phyloP scores from a whole-genome alignment of 2,113 vertebrate genomes.

The Gila orcuttii region DNA sequence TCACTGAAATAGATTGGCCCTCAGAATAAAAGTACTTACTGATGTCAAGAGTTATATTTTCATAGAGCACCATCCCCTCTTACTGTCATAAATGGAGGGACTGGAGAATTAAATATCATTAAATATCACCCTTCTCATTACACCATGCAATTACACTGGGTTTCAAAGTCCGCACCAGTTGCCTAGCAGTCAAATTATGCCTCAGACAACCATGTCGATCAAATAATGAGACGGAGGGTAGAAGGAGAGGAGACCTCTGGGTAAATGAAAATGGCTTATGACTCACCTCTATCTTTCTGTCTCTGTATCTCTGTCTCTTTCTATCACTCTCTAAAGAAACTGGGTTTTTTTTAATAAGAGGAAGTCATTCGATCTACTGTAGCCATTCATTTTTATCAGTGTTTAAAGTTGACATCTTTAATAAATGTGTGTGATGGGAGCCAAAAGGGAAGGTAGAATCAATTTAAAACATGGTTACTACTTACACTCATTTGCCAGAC shows the following conservation, averaged over 20 bases:
- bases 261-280: constrained; percentile 45
- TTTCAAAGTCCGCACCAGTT: constrained; percentile 38
- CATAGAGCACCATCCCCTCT: constrained; percentile 38
- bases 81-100: constrained; percentile 42
- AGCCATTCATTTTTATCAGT: constrained; percentile 30
- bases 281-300: constrained; percentile 28
- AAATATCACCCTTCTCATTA: constrained; percentile 57
- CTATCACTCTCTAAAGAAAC: constrained; percentile 23
- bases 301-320: constrained; percentile 21
- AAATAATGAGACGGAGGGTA: constrained; percentile 24
- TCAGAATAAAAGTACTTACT: constrained; percentile 29
- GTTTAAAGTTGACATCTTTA: constrained; percentile 36
- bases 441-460: constrained; percentile 31
- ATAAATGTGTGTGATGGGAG: constrained; percentile 43
- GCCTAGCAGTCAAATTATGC: constrained; percentile 31
- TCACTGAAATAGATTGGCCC: constrained; percentile 18
- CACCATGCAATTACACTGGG: constrained; percentile 47
- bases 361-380: not conserved
- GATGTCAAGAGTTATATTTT: constrained; percentile 44
- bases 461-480: constrained; percentile 30
- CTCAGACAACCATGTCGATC: constrained; percentile 42
- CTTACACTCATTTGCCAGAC: constrained; percentile 21
- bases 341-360: constrained; percentile 31
- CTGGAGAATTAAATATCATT: constrained; percentile 53
- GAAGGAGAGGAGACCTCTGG: constrained; percentile 33